These are phyloP conservation scores for Scaptomyza parva DNA, from an alignment of 2,888 invertebrate genomes.

Conservation along the genomic window DNA sequence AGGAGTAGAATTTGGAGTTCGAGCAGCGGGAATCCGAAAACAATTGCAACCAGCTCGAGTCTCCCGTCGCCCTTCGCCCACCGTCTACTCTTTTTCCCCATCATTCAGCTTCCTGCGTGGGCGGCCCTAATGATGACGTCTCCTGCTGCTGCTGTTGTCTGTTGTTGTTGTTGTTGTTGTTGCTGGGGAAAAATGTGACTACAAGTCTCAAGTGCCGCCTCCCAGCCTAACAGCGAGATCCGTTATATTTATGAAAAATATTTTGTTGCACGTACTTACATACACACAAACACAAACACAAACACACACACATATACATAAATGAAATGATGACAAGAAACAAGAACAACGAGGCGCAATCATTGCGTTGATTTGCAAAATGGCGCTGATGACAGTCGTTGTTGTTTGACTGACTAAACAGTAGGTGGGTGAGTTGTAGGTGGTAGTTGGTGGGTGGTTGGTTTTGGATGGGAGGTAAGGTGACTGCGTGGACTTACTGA, in stretches of 20 bases:
- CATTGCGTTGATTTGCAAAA: conserved; percentile 79
- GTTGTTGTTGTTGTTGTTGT: conserved; percentile 18
- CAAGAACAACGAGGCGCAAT: conserved; percentile 70
- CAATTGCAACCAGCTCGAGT: conserved; percentile 38
- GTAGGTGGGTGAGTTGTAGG: not conserved
- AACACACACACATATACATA: not conserved
- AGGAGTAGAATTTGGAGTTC: conserved; percentile 55
- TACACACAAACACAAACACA: not conserved
- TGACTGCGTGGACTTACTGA: conserved; percentile 63
- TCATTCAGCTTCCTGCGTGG: conserved; percentile 50
- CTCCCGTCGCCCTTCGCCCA: conserved; percentile 1
- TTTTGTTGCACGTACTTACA: conserved; percentile 21
- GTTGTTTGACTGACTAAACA: conserved; percentile 10
- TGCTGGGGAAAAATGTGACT: conserved; percentile 68
- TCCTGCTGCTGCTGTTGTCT: conserved; percentile 49
- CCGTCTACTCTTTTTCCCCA: not conserved
- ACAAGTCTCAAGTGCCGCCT: conserved; percentile 70
- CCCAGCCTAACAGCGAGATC: conserved; percentile 27
- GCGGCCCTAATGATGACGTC: conserved; percentile 75
- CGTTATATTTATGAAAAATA: conserved; percentile 76
- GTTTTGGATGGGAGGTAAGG: not conserved
- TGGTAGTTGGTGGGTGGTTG: conserved; percentile 8
- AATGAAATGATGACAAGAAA: conserved; percentile 60
- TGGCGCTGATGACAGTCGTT: conserved; percentile 74
- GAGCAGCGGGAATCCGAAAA: conserved; percentile 47